Percentiles rank a stretch among this genome's conserved stretches.
Evolutionary conservation across 2,888 invertebrate genomes (phyloP).

Genomic region (Ochlodes sylvanus): DNA sequence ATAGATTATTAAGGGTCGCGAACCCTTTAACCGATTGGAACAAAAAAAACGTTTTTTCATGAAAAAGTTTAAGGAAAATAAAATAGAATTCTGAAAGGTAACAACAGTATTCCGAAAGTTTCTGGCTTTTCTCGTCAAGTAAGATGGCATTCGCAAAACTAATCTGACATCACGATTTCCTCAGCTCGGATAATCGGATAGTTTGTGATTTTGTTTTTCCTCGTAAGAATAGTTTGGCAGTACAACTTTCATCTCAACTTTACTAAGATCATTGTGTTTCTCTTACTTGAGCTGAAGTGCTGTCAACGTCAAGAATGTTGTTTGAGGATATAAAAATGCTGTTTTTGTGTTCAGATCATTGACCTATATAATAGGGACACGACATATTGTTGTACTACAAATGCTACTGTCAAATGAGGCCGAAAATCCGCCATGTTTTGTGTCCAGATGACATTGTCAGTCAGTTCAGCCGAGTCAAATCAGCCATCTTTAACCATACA

Average conservation of each 20-base stretch:
- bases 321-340: not conserved
- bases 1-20: no score
- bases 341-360: not conserved
- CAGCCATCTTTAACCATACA: no score
- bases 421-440: no score
- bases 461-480: no score
- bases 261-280: not conserved
- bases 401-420: no score
- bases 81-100: not conserved
- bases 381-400: no score
- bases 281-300: constrained; percentile 1
- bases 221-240: not conserved
- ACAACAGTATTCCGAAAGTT: not conserved
- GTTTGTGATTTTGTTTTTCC: constrained; percentile 16
- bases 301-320: not conserved
- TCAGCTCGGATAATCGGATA: constrained; percentile 8
- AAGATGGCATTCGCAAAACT: not conserved
- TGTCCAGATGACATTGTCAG: no score
- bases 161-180: constrained; percentile 3
- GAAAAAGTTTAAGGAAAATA: not conserved
- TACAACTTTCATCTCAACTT: not conserved
- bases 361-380: no score
- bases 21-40: no score
- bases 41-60: no score
- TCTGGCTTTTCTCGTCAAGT: not conserved